A percentile compares a stretch with the other conserved stretches of the same genome.
These are phyloP conservation scores for Nymphalis io DNA, from an alignment of 1,140 invertebrate species.

Conservation along the genomic window DNA sequence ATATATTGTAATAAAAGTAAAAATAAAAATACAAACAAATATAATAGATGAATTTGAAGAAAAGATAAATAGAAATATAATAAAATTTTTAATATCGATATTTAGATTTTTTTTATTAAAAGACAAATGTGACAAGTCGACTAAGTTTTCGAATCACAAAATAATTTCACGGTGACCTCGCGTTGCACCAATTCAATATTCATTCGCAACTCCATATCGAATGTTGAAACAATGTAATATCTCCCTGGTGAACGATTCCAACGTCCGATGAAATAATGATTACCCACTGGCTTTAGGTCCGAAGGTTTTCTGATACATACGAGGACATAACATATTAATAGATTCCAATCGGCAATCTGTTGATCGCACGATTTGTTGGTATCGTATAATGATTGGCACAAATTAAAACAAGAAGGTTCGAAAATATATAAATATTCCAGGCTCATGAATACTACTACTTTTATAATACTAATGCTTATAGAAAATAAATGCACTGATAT, in stretches of 20 bases:
- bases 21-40: no score
- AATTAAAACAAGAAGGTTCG: background rate
- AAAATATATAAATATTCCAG: background rate
- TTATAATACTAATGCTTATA: no score
- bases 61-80: no score
- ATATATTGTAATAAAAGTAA: no score
- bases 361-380: slow-evolving; percentile 32
- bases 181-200: slow-evolving; percentile 38
- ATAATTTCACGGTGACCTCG: background rate
- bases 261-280: slow-evolving; percentile 65
- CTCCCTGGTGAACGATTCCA: slow-evolving; percentile 54
- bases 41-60: no score
- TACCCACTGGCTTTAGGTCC: slow-evolving; percentile 39
- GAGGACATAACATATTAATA: slow-evolving; percentile 45
- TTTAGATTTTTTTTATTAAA: no score
- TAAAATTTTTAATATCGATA: no score
- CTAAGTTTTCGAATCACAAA: background rate
- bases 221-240: slow-evolving; percentile 51
- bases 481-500: background rate
- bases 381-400: background rate
- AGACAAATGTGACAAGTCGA: no score
- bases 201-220: slow-evolving; percentile 31
- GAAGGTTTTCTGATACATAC: slow-evolving; percentile 30
- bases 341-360: slow-evolving; percentile 35
- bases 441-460: no score